Base-by-base conservation (phyloP, 53 echinoderm and acorn worm species). In the Patiria pectinifera region DNA sequence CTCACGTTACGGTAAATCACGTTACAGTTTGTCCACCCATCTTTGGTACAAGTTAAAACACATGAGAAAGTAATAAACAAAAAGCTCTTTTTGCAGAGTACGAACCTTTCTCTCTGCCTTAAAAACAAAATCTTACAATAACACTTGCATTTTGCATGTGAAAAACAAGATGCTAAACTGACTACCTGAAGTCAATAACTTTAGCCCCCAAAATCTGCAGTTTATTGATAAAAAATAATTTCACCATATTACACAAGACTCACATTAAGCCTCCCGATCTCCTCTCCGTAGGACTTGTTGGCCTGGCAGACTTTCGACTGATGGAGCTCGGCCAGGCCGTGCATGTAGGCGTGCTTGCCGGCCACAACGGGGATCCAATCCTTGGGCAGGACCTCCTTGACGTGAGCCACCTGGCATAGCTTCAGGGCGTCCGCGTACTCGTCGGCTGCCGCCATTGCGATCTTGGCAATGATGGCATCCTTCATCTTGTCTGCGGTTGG, bases 401-500 rank as follows among this genome's bases (percentile, higher is more conserved):
- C 85, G 22, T 92, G 82, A 21, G 86, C 6, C 8, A 83, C 81
- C 78, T 94, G 94, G 82, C 95, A 71, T 4, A 45, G 71, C 21
- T 95, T 96, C 48, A 92, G 75, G 35, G 97, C 97, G 21, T 95
- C 95, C 2, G 95, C 79, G 69, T 96, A 99, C 25, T 95, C 92
- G 47, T 99, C 97, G 25, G 91, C 87, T 21, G 97, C 94, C 4
- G 95, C 80, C 76, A 91, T 69, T 11, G 99, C 96, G 11, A 99
- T 91, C 91, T 99, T 99, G 49, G 96, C 95, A 19, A 99, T 87
- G 46, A 95, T 77, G 14, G 85, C 86, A 69, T 95, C 89, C 82
- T 99, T 99, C 99, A 99, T 99, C 82, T 99, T 99, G 75, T 99
- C 99, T 99, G 91, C 22, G 83, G 35, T 35, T 35, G 35, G 35